Conservation (phyloP, 2,797 vertebrate genomes). For the Alcedo quadribrachys region DNA sequence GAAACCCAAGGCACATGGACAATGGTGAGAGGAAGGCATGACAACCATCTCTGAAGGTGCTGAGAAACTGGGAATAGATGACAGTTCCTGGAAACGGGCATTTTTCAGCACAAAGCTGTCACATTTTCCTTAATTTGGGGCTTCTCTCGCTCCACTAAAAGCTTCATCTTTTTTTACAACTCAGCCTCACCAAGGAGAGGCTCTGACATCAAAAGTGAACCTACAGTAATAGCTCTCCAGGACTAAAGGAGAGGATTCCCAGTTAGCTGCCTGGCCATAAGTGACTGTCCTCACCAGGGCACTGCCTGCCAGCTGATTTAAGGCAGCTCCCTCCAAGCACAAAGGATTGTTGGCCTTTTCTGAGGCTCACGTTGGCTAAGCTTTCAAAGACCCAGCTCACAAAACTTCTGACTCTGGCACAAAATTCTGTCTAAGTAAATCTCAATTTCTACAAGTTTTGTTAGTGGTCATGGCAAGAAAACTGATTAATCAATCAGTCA, state of each 20-base stretch:
- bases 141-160: background rate
- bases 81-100: background rate
- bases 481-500: background rate
- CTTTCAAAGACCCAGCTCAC: background rate
- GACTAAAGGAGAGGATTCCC: background rate
- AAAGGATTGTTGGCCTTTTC: background rate
- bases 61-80: background rate
- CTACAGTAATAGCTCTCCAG: background rate
- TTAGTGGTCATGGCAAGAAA: background rate
- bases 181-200: background rate
- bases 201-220: background rate
- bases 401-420: background rate
- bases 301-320: background rate
- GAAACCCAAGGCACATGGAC: background rate
- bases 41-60: background rate
- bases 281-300: background rate
- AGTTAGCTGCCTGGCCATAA: fast-evolving
- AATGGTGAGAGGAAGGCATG: background rate
- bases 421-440: background rate
- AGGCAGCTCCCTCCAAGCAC: background rate
- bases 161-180: background rate
- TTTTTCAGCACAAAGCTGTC: background rate
- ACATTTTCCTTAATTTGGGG: background rate
- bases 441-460: background rate
- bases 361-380: background rate